Evolutionary conservation across 2,113 vertebrate genomes (phyloP), one percentile per base, ranked within the genome.

Genomic region (Corydoras maculifer): DNA sequence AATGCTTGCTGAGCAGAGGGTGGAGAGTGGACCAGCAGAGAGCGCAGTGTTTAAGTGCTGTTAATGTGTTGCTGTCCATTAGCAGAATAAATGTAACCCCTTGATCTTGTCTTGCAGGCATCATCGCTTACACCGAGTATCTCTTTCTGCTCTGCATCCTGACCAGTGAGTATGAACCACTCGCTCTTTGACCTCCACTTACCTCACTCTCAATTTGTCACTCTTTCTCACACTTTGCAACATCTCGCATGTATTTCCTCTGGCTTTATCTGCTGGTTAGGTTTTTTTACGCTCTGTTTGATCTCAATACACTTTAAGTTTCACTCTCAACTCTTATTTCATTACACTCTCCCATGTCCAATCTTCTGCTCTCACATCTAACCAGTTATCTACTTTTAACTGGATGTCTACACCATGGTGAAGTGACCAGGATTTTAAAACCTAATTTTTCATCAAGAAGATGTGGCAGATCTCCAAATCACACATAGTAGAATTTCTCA

Each of bases 71-170:
- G 79, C 81, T 81, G 78, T 80, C 76, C 77, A 79, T 78, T 85
- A 83, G 83, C 78, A 71, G 69, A 74, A 73, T 65, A 25, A 63
- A 75, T 64, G 68, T 69, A 64, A 76, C 78, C 63, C 32, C 80
- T 68, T 83, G 65, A 75, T 87, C 77, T 73, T 81, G 64, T 62
- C 86, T 88, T 75, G 55, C 75, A 99, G 96, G 97, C 86, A 92
- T 98, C 86, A 96, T 99, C 86, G 94, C 95, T 73, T 99, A 98
- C 82, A 99, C 97, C 18, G 97, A 99, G 79, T 99, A 99, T 89
- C 93, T 99, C 84, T 99, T 99, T 82, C 91, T 98, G 70, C 91
- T 99, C 83, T 98, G 95, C 87, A 98, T 99, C 88, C 89, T 99
- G 87, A 99, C 97, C 90, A 98, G 97, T 99, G 89, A 97, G 97